Percentiles rank a stretch among this genome's conserved stretches.
phyloP scores from a whole-genome alignment of 2,113 vertebrate species.

The Rhinogobius similis region DNA sequence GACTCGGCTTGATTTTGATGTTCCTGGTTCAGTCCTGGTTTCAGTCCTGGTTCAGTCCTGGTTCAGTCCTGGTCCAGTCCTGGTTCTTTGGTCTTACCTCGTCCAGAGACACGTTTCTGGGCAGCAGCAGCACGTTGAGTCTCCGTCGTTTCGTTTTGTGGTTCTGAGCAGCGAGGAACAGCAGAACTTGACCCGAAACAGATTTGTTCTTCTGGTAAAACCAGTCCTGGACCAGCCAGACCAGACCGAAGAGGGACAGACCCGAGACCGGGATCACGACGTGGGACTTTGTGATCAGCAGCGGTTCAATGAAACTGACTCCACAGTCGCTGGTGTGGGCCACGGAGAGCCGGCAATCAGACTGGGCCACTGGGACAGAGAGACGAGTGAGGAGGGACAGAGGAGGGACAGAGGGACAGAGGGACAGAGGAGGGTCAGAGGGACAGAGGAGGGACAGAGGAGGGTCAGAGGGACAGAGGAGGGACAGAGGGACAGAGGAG shows the following conservation, averaged over 20 bases:
- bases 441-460: too few species aligned
- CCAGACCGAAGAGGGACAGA: neutral
- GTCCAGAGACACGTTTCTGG: neutral
- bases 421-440: neutral
- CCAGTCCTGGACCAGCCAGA: too few species aligned
- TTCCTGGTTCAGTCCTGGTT: too few species aligned
- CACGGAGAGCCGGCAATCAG: neutral
- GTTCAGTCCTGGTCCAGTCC: too few species aligned
- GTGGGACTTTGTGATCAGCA: conserved; percentile 9
- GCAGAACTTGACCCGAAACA: conserved; percentile 18
- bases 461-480: too few species aligned
- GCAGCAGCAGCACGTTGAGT: conserved; percentile 29
- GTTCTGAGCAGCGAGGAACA: neutral
- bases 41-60: too few species aligned
- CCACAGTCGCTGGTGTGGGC: neutral
- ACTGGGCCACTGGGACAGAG: neutral
- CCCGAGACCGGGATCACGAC: neutral
- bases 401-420: neutral
- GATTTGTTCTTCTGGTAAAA: too few species aligned
- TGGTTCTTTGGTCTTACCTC: too few species aligned
- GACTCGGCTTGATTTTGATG: too few species aligned
- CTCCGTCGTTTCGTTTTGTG: too few species aligned
- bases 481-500: too few species aligned
- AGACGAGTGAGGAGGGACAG: neutral
- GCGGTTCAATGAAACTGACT: neutral